Evolutionary conservation across 92 coral and sea anemone genomes (phyloP).

Genomic region (Scolanthus callimorphus): DNA sequence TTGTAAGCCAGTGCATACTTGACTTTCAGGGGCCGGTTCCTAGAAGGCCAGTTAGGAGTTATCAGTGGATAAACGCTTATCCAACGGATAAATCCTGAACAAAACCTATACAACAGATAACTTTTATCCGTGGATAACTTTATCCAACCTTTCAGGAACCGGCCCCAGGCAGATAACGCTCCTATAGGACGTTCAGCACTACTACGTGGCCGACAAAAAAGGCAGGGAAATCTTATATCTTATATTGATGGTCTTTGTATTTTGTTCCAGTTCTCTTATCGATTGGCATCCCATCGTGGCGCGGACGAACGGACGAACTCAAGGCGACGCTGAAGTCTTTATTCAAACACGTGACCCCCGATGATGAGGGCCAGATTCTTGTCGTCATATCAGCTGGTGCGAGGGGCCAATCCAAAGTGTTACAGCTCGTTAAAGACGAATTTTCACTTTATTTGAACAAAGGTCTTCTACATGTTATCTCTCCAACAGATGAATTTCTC

Average conservation of each 20-base stretch:
- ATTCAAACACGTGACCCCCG: slow-evolving; percentile 26
- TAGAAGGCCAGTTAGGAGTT: too few relatives aligned
- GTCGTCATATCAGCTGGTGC: slow-evolving; percentile 24
- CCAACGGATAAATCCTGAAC: too few relatives aligned
- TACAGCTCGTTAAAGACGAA: not conserved
- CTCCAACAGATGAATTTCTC: slow-evolving; percentile 16
- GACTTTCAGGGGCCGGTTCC: too few relatives aligned
- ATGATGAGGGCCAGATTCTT: slow-evolving; percentile 11
- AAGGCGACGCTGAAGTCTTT: slow-evolving; percentile 11
- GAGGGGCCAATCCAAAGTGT: not conserved
- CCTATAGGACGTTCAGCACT: too few relatives aligned
- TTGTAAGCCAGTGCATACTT: too few relatives aligned
- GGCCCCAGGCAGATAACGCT: too few relatives aligned
- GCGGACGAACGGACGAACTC: slow-evolving; percentile 14
- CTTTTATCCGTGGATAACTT: too few relatives aligned
- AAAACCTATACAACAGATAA: too few relatives aligned
- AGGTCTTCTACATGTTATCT: slow-evolving; percentile 24
- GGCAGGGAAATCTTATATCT: too few relatives aligned
- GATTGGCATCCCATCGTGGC: slow-evolving; percentile 24
- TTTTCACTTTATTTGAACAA: slow-evolving; percentile 8
- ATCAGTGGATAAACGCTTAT: too few relatives aligned
- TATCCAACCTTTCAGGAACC: too few relatives aligned
- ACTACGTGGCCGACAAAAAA: too few relatives aligned
- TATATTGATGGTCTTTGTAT: not conserved
- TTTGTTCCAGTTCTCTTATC: slow-evolving; percentile 18